A percentile compares a stretch with the other conserved stretches of the same genome.
Conservation (phyloP, 2,888 invertebrate species). For the Athrips mouffetella region DNA sequence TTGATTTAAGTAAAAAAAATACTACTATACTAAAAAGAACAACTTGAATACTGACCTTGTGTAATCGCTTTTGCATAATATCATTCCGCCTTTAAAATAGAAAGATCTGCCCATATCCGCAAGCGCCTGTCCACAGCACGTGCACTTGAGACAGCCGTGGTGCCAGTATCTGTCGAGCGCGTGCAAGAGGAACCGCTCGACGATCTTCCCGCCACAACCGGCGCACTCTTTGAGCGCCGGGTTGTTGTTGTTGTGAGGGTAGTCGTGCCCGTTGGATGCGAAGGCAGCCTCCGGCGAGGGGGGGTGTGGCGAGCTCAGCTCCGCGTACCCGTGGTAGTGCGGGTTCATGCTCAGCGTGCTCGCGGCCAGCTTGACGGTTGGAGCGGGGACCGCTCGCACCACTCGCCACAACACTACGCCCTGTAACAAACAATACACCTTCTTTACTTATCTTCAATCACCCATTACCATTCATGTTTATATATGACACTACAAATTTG, state of each 20-base stretch:
- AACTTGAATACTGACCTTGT: constrained; percentile 86
- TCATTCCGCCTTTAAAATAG: constrained; percentile 95
- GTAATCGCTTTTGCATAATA: constrained; percentile 97
- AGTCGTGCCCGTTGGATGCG: constrained; percentile 80
- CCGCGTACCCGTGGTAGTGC: constrained; percentile 91
- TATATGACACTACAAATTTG: too few species aligned
- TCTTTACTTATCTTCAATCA: too few species aligned
- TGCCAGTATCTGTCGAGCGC: constrained; percentile 98
- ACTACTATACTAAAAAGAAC: not conserved
- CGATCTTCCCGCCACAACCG: constrained; percentile 94
- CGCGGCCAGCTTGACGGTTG: constrained; percentile 91
- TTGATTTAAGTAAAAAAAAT: not conserved
- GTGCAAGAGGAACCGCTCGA: constrained; percentile 93
- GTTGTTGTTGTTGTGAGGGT: constrained; percentile 80
- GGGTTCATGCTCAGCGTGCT: constrained; percentile 93
- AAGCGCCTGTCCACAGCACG: constrained; percentile 91
- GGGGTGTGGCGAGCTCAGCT: constrained; percentile 88
- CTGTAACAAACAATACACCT: constrained; percentile 43
- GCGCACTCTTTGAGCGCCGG: constrained; percentile 88
- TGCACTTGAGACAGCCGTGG: constrained; percentile 95
- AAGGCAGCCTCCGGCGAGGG: constrained; percentile 85
- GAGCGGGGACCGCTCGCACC: constrained; percentile 74
- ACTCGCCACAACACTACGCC: constrained; percentile 75
- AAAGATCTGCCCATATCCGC: constrained; percentile 95
- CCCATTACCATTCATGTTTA: too few species aligned